A percentile compares a stretch with the other conserved stretches of the same genome.
Conservation (phyloP, 1,140 invertebrate species). For the Oreohelix idahoensis region DNA sequence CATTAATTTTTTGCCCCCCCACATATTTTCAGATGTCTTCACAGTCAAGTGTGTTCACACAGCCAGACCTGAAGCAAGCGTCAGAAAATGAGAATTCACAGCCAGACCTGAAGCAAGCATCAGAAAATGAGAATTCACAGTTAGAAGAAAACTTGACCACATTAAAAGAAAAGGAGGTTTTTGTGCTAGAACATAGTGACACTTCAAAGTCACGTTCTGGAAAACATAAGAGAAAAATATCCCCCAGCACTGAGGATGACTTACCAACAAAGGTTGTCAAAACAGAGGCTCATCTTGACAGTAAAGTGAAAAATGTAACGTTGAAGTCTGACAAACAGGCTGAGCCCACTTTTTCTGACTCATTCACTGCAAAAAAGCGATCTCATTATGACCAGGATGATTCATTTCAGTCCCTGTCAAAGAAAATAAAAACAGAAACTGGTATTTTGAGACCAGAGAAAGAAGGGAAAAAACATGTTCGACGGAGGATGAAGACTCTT, state of each 20-base stretch:
- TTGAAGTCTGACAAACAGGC: not conserved
- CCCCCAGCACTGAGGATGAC: not conserved
- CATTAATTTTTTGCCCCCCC: too few relatives aligned
- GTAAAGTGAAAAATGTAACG: not conserved
- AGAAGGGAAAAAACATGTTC: slow-evolving; percentile 3
- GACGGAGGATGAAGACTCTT: slow-evolving; percentile 3
- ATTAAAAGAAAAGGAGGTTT: not conserved
- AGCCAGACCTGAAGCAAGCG: not conserved
- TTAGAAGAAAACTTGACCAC: not conserved
- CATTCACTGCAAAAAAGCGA: not conserved
- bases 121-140: not conserved
- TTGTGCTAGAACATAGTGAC: not conserved
- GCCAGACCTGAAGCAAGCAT: not conserved
- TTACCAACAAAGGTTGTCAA: not conserved
- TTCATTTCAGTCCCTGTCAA: not conserved
- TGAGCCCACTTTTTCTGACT: not conserved
- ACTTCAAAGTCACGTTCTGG: not conserved
- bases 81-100: not conserved
- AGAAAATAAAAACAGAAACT: not conserved
- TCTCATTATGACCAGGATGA: not conserved
- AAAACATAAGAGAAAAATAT: not conserved
- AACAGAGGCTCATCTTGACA: not conserved
- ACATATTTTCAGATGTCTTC: slow-evolving; percentile 2
- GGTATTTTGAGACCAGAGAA: not conserved
- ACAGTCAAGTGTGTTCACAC: not conserved